Evolutionary conservation across 92 coral and sea anemone genomes (phyloP).

Genomic region (Epizoanthus stellaris): DNA sequence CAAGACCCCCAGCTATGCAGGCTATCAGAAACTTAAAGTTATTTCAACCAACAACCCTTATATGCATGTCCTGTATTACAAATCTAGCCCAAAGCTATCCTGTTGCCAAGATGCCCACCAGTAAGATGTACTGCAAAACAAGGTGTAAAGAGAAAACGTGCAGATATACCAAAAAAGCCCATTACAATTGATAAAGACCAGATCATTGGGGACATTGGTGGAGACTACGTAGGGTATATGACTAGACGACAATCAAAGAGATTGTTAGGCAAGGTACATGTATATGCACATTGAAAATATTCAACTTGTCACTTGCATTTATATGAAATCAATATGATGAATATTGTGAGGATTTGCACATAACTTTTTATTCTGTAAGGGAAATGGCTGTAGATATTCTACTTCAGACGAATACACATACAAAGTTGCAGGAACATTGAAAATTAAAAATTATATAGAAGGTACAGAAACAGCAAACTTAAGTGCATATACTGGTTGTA

Average conservation of each 20-base stretch:
- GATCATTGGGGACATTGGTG: not conserved
- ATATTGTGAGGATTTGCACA: not conserved
- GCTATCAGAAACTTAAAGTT: too few relatives aligned
- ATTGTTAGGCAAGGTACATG: slow-evolving; percentile 14
- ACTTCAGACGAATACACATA: too few relatives aligned
- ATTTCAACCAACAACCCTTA: too few relatives aligned
- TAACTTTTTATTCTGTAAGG: too few relatives aligned
- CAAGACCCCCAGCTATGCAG: too few relatives aligned
- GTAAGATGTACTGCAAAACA: not conserved
- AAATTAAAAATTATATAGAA: too few relatives aligned
- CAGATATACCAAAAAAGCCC: not conserved
- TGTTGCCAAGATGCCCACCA: slow-evolving; percentile 12
- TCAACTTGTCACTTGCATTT: not conserved
- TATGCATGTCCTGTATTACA: not conserved
- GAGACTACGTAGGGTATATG: slow-evolving; percentile 17
- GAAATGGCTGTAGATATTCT: too few relatives aligned
- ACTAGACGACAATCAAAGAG: slow-evolving; percentile 30
- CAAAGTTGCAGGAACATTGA: too few relatives aligned
- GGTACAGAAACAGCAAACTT: too few relatives aligned
- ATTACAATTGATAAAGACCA: not conserved
- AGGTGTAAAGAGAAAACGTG: slow-evolving; percentile 21
- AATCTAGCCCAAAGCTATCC: not conserved
- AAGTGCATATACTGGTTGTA: too few relatives aligned
- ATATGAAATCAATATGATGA: not conserved
- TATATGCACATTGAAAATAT: not conserved